A percentile compares a stretch with the other conserved stretches of the same genome.
phyloP scores from a whole-genome alignment of 2,113 vertebrate species.

The Plecotus auritus region DNA sequence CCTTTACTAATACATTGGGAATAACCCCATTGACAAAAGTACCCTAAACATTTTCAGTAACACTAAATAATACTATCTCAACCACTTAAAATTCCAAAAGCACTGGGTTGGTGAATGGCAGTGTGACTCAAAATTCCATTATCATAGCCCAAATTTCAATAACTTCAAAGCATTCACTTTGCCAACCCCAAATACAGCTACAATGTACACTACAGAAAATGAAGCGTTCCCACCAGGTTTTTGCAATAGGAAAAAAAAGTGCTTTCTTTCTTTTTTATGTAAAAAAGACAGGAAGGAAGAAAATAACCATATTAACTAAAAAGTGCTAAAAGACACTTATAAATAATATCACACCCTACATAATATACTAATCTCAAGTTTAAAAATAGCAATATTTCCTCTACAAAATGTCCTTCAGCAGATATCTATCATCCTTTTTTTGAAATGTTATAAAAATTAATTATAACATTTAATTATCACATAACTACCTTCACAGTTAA shows the following conservation, averaged over 20 bases:
- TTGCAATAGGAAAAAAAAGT: not conserved
- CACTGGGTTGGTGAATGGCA: not conserved
- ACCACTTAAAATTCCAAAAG: not conserved
- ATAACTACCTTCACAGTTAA: not conserved
- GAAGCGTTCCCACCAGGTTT: not conserved
- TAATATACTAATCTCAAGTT: not conserved
- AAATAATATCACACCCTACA: not conserved
- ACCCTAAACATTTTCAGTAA: not conserved
- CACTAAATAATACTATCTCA: conserved; percentile 31
- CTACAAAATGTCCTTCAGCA: not conserved
- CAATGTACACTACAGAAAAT: not conserved
- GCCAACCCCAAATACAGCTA: not conserved
- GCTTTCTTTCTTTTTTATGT: not conserved
- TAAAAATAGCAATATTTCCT: not conserved
- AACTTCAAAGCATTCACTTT: not conserved
- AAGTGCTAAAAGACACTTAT: not conserved
- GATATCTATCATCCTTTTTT: not conserved
- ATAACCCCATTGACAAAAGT: not conserved
- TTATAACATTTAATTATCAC: not conserved
- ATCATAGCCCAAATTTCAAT: not conserved
- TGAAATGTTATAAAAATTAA: not conserved
- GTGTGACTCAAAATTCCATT: fast-evolving
- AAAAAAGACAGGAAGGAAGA: not conserved
- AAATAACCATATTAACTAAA: not conserved
- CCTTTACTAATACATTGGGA: not conserved